Base-by-base conservation (phyloP, 1,140 invertebrate genomes). In the Physella acuta region DNA sequence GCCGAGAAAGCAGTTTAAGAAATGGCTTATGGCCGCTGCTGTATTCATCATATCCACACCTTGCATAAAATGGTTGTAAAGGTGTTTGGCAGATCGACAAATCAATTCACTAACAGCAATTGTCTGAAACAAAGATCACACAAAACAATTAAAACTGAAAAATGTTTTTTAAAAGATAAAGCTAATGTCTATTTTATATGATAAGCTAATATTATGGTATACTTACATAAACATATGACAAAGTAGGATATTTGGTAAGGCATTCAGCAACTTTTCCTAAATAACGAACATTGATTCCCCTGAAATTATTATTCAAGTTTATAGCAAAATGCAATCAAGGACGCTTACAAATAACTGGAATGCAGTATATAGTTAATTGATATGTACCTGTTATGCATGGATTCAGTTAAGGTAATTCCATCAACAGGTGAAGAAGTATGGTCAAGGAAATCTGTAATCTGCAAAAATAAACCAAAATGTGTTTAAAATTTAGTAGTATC, bases 261-360 rank as follows among this genome's bases (percentile, higher is more conserved):
- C 92, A 90, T 61, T 90, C 88, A 20, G 92, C 91, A 28, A 85
- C 80, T 65, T 78, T 81, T 14, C 84, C 84, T 20, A 99, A 87
- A 84, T 99, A 99, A 36, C 97, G 89, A 67, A 99, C 91, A 84
- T 99, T 99, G 74, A 99, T 98, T 65, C 97, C 97, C 75, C 85
- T 79, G 70, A 26, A 78, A 75, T 44, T 44, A 44, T 44, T 44
- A 44, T 44, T 44, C 20, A 49, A 49, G 44, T 11, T n/a, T 14
- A n/a, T 14, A 49, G 11, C 44, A 49, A n/a, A n/a, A n/a, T n/a
- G n/a, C n/a, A n/a, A n/a, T n/a, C n/a, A n/a, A n/a, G n/a, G n/a
- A n/a, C n/a, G n/a, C n/a, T n/a, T n/a, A n/a, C 24, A 56, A 11
- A 56, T 8, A 56, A 28, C 11, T 26, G 26, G 26, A 56, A 14